Conservation (phyloP, 1,140 invertebrate genomes). For the Vanessa atalanta region DNA sequence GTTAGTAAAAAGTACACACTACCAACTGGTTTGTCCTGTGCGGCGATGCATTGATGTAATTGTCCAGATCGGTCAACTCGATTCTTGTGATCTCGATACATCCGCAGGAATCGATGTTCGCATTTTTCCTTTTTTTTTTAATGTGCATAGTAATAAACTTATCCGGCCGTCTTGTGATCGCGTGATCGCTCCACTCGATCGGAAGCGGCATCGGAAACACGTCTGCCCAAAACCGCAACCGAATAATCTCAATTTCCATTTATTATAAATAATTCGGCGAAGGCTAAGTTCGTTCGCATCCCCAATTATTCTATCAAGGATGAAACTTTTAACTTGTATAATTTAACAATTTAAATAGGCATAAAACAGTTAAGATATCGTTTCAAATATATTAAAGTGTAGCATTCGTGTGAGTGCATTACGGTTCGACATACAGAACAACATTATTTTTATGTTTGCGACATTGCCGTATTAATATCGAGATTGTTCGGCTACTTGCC, state of each 20-base stretch:
- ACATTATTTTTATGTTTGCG: conserved; percentile 57
- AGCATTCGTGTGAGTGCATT: conserved; percentile 29
- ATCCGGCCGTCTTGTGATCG: conserved; percentile 49
- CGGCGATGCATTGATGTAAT: conserved; percentile 62
- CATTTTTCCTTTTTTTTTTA: conserved; percentile 14
- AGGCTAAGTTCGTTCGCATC: conserved; percentile 51
- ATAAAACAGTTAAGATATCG: conserved; percentile 31
- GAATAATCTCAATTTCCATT: conserved; percentile 73
- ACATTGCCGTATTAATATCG: conserved; percentile 54
- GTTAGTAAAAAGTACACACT: conserved; percentile 57
- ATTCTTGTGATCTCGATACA: conserved; percentile 52
- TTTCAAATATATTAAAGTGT: conserved; percentile 1
- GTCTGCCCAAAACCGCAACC: conserved; percentile 74
- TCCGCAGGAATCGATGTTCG: conserved; percentile 47
- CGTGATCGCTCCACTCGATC: conserved; percentile 62
- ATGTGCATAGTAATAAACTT: conserved; percentile 31
- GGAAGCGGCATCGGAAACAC: conserved; percentile 75
- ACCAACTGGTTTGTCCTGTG: conserved; percentile 61
- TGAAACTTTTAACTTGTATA: conserved; percentile 47
- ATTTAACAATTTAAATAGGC: conserved; percentile 27
- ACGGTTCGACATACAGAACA: conserved; percentile 37
- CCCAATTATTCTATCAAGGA: conserved; percentile 50
- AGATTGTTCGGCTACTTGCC: conserved; percentile 62
- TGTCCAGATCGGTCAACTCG: conserved; percentile 46
- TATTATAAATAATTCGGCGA: conserved; percentile 65